Conservation (phyloP, 2,797 vertebrate species). For the Helarctos malayanus region DNA sequence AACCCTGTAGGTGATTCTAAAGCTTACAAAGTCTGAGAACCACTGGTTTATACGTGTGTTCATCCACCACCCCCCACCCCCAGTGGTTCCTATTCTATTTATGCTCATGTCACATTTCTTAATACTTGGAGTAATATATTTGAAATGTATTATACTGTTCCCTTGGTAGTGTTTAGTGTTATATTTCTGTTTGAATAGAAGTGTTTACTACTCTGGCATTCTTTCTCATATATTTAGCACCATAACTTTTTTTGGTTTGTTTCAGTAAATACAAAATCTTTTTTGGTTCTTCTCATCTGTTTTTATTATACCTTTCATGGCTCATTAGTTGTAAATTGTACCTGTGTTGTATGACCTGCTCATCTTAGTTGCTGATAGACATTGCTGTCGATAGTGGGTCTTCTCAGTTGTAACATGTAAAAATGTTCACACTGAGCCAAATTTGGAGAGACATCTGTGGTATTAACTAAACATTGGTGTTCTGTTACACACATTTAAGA, state of each 20-base stretch:
- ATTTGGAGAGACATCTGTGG: not conserved
- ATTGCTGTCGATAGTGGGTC: not conserved
- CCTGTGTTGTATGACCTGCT: not conserved
- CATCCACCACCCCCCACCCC: no score
- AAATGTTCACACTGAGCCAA: conserved; percentile 6
- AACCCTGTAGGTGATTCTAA: not conserved
- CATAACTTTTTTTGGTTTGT: conserved; percentile 42
- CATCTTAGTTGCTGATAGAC: not conserved
- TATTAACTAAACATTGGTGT: not conserved
- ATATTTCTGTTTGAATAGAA: not conserved
- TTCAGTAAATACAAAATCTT: conserved; percentile 52
- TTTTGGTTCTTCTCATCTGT: not conserved
- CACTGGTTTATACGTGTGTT: not conserved
- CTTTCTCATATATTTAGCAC: conserved; percentile 22
- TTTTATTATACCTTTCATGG: not conserved
- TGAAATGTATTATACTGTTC: conserved; percentile 16
- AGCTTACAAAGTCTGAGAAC: not conserved
- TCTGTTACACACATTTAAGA: not conserved
- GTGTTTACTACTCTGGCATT: not conserved
- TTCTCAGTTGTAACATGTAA: not conserved
- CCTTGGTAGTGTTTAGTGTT: conserved; percentile 5
- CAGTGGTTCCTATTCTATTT: not conserved
- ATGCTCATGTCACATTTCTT: conserved; percentile 53
- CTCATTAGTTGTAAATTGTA: conserved; percentile 41
- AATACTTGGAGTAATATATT: conserved; percentile 22